These are phyloP conservation scores for Eriocheir sinensis DNA, from an alignment of 1,140 invertebrate species.

Conservation along the genomic window DNA sequence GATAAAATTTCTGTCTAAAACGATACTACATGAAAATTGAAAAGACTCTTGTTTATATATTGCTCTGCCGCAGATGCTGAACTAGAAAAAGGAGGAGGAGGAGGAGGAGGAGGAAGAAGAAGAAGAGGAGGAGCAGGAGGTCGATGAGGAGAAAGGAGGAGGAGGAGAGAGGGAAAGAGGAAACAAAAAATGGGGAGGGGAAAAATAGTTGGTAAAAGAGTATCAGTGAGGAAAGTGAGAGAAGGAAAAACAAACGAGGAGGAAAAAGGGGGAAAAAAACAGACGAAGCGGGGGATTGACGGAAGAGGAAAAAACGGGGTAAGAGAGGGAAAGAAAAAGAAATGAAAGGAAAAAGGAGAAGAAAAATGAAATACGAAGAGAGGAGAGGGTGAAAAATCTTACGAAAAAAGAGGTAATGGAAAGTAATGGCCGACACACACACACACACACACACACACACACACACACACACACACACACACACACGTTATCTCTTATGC, in stretches of 20 bases:
- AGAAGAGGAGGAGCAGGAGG: not conserved
- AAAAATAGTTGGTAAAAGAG: too few relatives aligned
- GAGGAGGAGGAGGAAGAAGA: not conserved
- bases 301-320: not conserved
- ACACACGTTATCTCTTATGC: not conserved
- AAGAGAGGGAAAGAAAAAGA: not conserved
- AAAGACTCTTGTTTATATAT: not conserved
- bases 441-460: conserved; percentile 46
- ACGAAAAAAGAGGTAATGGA: not conserved
- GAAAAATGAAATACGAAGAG: conserved; percentile 14
- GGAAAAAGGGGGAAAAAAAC: not conserved
- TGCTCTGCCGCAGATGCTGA: not conserved
- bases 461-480: conserved; percentile 54
- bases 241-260: not conserved
- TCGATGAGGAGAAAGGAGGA: not conserved
- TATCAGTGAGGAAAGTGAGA: not conserved
- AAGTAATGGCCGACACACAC: not conserved
- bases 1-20: not conserved
- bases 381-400: not conserved
- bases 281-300: not conserved
- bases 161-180: not conserved
- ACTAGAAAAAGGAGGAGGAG: not conserved
- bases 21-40: not conserved
- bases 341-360: not conserved
- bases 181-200: conserved; percentile 26